Percentiles rank a stretch among this genome's conserved stretches.
Evolutionary conservation across 2,113 vertebrate genomes (phyloP).

Genomic region (Microcebus tavaratra): DNA sequence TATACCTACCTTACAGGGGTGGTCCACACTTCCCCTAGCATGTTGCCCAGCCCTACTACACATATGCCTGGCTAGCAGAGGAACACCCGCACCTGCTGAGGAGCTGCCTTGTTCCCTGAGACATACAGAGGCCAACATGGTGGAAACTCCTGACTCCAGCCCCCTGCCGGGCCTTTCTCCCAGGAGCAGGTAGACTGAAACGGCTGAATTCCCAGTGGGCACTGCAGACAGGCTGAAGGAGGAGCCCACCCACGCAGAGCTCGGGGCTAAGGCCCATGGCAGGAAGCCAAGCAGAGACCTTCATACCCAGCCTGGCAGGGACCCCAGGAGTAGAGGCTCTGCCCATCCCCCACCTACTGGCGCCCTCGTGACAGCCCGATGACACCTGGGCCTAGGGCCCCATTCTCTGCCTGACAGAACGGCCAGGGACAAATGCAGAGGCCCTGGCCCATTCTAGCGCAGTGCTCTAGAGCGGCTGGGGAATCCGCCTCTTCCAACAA

Average conservation of each 20-base stretch:
- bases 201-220: accelerated
- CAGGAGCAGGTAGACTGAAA: neutral
- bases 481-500: neutral
- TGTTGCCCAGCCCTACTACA: neutral
- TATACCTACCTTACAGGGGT: accelerated
- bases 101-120: neutral
- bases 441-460: neutral
- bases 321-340: neutral
- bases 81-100: neutral
- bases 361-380: neutral
- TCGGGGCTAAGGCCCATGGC: neutral
- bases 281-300: neutral
- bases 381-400: neutral
- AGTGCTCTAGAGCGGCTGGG: neutral
- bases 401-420: neutral
- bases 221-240: neutral
- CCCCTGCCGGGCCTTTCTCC: neutral
- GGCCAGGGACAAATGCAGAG: neutral
- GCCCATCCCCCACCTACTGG: neutral
- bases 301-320: neutral
- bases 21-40: neutral
- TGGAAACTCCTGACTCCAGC: neutral
- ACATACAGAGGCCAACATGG: neutral
- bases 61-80: neutral
- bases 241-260: accelerated